Base-by-base conservation (phyloP, 2,888 invertebrate genomes). In the Lydus trimaculatus region DNA sequence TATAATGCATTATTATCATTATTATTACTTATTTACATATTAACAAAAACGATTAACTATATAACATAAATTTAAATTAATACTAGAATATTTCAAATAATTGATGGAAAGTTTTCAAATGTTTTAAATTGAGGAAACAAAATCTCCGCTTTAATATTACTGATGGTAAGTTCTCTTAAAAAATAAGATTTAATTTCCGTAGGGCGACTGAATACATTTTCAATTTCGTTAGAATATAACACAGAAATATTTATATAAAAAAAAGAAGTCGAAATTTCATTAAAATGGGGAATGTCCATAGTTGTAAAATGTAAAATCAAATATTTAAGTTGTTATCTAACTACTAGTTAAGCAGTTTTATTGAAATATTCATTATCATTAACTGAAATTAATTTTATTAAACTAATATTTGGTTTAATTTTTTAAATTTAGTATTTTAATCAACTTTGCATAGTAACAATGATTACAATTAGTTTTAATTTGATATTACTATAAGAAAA, bases 141-240 rank as follows among this genome's bases (percentile, higher is more conserved):
- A 75, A 73, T 75, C 73, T 71, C 69, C 64, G 62, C 66, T 70
- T 70, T 64, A 70, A 66, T 36, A 69, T 67, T 72, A 62, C 70
- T 67, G 58, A 43, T 33, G 65, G 64, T 68, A 72, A 72, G 73
- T 73, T 65, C 72, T 76, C 28, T 28, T 4, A 2, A 70, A 75
- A 73, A 72, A 73, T 73, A 72, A 73, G 71, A 74, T 73, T 77
- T 76, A 77, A 76, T 77, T 76, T 77, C 76, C 75, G 73, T 67
- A 67, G 67, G 72, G 69, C 71, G 73, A 76, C 74, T 74, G 75
- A 74, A 72, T 69, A 58, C 48, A 62, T 63, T 68, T 56, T 56
- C 48, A 52, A 23, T 23, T 23, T 23, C 23, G 9, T 52, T 23
- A 20, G 3, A 48, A 20, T 23, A 20, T 48, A 20, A 20, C n/a